Evolutionary conservation across 2,113 vertebrate species (phyloP).

Genomic region (Hipposideros armiger): DNA sequence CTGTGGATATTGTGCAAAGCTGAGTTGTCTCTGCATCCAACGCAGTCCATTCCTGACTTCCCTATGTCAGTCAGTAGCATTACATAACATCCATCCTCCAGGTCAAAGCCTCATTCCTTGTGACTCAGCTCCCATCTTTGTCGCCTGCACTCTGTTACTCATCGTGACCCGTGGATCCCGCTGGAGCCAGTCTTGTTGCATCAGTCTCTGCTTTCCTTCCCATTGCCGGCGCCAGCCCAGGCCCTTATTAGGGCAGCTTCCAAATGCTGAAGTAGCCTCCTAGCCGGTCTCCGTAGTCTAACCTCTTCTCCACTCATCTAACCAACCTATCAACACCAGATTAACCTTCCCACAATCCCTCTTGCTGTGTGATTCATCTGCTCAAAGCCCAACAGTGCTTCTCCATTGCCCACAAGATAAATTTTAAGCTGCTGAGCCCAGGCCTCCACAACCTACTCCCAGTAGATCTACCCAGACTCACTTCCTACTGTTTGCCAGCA

Average conservation of each 20-base stretch:
- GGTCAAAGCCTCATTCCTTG: background rate
- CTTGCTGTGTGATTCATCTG: background rate
- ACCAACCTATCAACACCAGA: background rate
- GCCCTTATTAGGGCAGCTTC: background rate
- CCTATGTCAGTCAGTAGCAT: background rate
- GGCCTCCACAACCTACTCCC: background rate
- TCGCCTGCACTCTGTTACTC: background rate
- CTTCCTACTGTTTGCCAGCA: background rate
- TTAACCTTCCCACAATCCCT: background rate
- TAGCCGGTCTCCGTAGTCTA: background rate
- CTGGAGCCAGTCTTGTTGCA: fast-evolving
- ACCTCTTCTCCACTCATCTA: background rate
- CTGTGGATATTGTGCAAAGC: background rate
- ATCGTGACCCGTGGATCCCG: background rate
- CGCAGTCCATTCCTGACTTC: background rate
- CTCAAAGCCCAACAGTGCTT: background rate
- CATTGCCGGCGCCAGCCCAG: background rate
- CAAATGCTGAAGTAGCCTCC: background rate
- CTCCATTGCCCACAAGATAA: background rate
- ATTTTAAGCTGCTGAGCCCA: background rate
- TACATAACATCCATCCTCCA: fast-evolving
- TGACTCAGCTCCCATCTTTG: background rate
- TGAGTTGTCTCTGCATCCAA: background rate
- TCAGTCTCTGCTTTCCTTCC: background rate
- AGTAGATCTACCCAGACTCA: too few species aligned